Conservation (phyloP, 2,888 invertebrate species). For the Esperia sulphurella region DNA sequence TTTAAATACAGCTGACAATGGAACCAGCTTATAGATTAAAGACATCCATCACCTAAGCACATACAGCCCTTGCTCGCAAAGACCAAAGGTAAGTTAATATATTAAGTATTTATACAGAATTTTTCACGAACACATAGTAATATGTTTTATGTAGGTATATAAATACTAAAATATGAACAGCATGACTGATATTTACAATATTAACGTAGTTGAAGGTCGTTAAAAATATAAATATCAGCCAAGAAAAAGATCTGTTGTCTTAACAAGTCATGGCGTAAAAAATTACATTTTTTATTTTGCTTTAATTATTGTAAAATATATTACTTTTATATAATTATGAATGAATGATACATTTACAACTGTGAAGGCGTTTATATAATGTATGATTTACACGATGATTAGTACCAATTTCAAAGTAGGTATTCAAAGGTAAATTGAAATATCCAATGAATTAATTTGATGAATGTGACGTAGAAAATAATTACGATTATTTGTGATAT, state of each 20-base stretch:
- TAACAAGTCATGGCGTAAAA: constrained; percentile 47
- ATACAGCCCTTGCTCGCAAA: constrained; percentile 11
- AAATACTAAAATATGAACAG: constrained; percentile 11
- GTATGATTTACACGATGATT: background rate
- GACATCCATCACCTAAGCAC: constrained; percentile 4
- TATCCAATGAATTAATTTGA: background rate
- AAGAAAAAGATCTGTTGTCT: background rate
- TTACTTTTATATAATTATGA: constrained; percentile 24
- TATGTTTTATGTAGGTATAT: constrained; percentile 10
- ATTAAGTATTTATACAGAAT: constrained; percentile 35
- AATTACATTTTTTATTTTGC: constrained; percentile 41
- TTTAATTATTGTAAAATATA: constrained; percentile 37
- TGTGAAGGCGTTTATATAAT: constrained; percentile 36
- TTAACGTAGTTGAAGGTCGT: background rate
- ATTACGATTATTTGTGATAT: constrained; percentile 29
- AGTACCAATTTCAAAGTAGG: background rate
- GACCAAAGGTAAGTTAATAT: constrained; percentile 16
- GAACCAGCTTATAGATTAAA: background rate
- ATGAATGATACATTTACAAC: constrained; percentile 28
- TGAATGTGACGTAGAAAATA: background rate
- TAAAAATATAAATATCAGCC: constrained; percentile 4
- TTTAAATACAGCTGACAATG: background rate
- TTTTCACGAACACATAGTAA: constrained; percentile 26
- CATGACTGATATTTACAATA: background rate
- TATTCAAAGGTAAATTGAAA: background rate